Evolutionary conservation across 2,797 vertebrate genomes (phyloP), one percentile per base, ranked within the genome.

Genomic region (Channa striata): DNA sequence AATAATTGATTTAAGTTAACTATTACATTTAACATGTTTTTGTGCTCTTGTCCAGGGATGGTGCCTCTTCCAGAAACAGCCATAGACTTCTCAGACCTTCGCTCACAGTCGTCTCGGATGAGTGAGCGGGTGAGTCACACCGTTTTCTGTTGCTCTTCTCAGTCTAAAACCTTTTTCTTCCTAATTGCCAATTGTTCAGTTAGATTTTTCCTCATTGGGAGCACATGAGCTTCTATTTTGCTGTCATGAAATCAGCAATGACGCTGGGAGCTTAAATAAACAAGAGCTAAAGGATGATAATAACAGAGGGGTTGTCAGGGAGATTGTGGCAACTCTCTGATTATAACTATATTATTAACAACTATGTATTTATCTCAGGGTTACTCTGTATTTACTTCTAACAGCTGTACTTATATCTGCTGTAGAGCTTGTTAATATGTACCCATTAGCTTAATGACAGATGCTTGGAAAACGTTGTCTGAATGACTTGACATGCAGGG

Each of bases 51-150:
- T 66, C 0, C 74, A 95, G 95, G 95, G 2, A 87, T 93, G 86
- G 96, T 96, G 40, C 95, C 95, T 0, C 92, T 96, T 1, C 94
- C 95, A 0, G 93, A 93, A 48, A 94, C 93, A 0, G 94, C 96
- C 62, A 91, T 96, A 0, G 95, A 96, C 75, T 96, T 96, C 81
- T 96, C 95, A 2, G 95, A 96, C 59, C 89, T 96, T 20, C 93
- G 94, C 30, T 94, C 93, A 0, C 91, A 90, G 68, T 89, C 93
- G 1, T 86, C 85, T 2, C 91, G 93, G 16, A 93, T 95, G 80
- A 95, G 69, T 0, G 94, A 95, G 21, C 80, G 90, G 75, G 95
- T 96, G 87, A 89, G 93, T 71, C 25, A 0, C 12, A n/a, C 9
- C 0, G 34, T 12, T 59, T 46, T 14, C 20, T 42, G 17, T 42